phyloP scores from a whole-genome alignment of 2,888 invertebrate species.

The Camptogramma bilineatum region DNA sequence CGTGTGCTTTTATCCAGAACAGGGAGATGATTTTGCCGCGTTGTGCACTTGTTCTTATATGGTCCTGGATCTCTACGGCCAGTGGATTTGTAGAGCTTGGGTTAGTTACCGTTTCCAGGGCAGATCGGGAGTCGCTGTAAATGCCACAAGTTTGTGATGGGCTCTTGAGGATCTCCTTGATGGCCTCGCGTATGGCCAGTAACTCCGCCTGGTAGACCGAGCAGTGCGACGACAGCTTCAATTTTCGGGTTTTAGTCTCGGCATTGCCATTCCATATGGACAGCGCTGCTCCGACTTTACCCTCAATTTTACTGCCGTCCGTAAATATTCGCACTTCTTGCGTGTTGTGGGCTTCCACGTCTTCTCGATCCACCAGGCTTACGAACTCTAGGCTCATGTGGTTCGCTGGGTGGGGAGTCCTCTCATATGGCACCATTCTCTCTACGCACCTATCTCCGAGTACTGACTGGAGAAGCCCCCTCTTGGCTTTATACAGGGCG shows the following conservation, averaged over 20 bases:
- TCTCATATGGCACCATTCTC: background rate
- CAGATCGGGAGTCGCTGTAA: too few relatives aligned
- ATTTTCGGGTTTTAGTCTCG: too few relatives aligned
- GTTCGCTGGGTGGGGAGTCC: background rate
- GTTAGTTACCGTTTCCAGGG: constrained; percentile 5
- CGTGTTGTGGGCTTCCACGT: background rate
- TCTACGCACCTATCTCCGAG: constrained; percentile 7
- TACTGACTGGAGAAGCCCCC: background rate
- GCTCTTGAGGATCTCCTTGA: background rate
- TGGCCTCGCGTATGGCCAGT: constrained; percentile 9
- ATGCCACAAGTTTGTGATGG: background rate
- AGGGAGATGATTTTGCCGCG: background rate
- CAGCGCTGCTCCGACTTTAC: too few relatives aligned
- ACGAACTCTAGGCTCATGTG: background rate
- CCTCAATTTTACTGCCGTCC: too few relatives aligned
- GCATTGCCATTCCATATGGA: too few relatives aligned
- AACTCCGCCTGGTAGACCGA: constrained; percentile 20
- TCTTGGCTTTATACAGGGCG: background rate
- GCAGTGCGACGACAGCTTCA: constrained; percentile 6
- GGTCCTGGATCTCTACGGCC: background rate
- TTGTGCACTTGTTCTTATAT: background rate
- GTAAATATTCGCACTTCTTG: too few relatives aligned
- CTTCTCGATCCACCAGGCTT: background rate
- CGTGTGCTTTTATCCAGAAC: constrained; percentile 4
- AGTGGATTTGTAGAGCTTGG: background rate